Conservation (phyloP, 2,113 vertebrate genomes). For the Haliaeetus leucogaster region DNA sequence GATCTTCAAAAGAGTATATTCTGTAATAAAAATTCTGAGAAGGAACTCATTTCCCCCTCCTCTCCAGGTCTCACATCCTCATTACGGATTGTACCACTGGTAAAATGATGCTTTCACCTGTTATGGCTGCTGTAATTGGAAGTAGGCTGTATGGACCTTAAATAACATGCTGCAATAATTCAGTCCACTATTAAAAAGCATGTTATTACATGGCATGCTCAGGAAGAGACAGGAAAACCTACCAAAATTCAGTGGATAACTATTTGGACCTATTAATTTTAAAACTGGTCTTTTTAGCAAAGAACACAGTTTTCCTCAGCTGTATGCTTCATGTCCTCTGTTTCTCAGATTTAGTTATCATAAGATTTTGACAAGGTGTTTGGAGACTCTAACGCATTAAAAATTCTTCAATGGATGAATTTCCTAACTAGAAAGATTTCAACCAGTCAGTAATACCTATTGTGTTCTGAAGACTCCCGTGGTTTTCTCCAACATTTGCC, state of each 20-base stretch:
- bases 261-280: background rate
- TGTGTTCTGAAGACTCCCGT: background rate
- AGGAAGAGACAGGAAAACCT: background rate
- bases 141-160: background rate
- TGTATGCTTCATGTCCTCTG: background rate
- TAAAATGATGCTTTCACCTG: background rate
- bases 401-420: background rate
- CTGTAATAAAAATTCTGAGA: background rate
- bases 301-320: background rate
- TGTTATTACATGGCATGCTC: background rate
- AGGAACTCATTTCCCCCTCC: background rate
- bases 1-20: background rate
- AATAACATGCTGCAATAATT: background rate
- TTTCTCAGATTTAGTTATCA: background rate
- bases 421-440: background rate
- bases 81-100: rapidly evolving
- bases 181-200: background rate
- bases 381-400: background rate
- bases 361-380: background rate
- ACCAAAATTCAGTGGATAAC: background rate
- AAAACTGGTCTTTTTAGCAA: background rate
- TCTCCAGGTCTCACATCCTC: background rate
- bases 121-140: background rate
- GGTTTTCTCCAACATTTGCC: background rate
- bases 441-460: background rate